These are phyloP conservation scores for Drosophila arizonae DNA, from an alignment of 1,140 invertebrate genomes.

Conservation along the genomic window DNA sequence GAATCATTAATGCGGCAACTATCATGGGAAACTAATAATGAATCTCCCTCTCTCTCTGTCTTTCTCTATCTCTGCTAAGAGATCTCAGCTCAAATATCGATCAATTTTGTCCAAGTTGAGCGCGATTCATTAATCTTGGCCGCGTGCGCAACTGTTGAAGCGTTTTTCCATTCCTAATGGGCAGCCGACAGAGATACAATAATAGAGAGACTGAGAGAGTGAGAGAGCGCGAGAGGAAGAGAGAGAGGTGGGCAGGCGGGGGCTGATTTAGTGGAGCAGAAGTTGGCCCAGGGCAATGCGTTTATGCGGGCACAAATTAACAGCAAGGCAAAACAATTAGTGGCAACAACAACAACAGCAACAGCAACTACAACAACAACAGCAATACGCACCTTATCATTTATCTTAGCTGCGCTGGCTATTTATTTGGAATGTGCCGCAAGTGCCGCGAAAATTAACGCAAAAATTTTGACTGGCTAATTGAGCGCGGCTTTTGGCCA, in stretches of 20 bases:
- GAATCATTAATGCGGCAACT: conserved; percentile 65
- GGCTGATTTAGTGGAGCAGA: conserved; percentile 66
- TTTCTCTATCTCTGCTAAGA: not conserved
- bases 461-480: conserved; percentile 67
- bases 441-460: conserved; percentile 79
- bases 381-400: conserved; percentile 38
- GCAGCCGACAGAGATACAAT: not conserved
- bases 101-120: conserved; percentile 70
- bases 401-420: conserved; percentile 51
- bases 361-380: conserved; percentile 19
- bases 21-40: conserved; percentile 75
- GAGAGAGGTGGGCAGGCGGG: not conserved
- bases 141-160: conserved; percentile 79
- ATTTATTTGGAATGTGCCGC: conserved; percentile 74
- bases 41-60: conserved; percentile 45
- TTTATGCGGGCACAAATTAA: conserved; percentile 79
- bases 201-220: not conserved
- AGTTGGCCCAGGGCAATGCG: conserved; percentile 71
- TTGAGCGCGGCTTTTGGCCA: conserved; percentile 50
- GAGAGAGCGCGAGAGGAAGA: not conserved
- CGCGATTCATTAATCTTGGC: conserved; percentile 72
- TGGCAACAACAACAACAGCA: conserved; percentile 41
- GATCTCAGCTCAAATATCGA: conserved; percentile 66
- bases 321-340: conserved; percentile 76
- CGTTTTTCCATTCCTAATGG: conserved; percentile 37